Conservation (phyloP, 2,888 invertebrate genomes). For the Cantharis rustica region DNA sequence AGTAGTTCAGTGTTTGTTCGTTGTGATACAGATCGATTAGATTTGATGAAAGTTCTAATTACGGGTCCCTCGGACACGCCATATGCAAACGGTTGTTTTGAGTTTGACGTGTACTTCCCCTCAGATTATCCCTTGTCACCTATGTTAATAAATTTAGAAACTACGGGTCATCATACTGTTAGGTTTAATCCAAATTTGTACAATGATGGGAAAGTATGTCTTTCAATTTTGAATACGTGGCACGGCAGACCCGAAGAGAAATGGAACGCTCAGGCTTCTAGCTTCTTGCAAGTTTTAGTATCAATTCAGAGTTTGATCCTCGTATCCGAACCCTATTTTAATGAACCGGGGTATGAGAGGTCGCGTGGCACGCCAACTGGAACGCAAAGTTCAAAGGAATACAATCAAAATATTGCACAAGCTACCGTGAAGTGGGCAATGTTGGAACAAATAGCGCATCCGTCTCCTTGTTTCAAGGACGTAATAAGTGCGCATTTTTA, state of each 20-base stretch:
- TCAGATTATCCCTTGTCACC: constrained; percentile 73
- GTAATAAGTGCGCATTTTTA: constrained; percentile 94
- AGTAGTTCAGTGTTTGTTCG: constrained; percentile 95
- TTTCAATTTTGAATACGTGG: constrained; percentile 95
- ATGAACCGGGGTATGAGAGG: constrained; percentile 93
- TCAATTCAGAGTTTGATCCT: constrained; percentile 92
- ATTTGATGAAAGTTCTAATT: constrained; percentile 95
- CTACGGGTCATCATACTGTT: constrained; percentile 86
- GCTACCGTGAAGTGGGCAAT: constrained; percentile 96
- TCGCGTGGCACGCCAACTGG: constrained; percentile 87
- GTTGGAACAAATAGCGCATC: constrained; percentile 89
- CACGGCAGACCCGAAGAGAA: constrained; percentile 96
- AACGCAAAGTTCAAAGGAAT: constrained; percentile 87
- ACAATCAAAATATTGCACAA: constrained; percentile 94
- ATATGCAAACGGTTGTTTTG: constrained; percentile 90
- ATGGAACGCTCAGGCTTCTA: constrained; percentile 95
- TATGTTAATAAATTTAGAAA: constrained; percentile 89
- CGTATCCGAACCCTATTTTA: constrained; percentile 92
- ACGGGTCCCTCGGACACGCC: constrained; percentile 92
- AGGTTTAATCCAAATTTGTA: constrained; percentile 93
- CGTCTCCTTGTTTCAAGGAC: constrained; percentile 91
- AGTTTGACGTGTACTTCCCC: constrained; percentile 89
- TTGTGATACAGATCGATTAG: constrained; percentile 90
- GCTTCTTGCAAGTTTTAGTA: constrained; percentile 90
- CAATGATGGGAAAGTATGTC: constrained; percentile 94